These are phyloP conservation scores for Megaceryle alcyon DNA, from an alignment of 2,797 vertebrate genomes.

Conservation along the genomic window DNA sequence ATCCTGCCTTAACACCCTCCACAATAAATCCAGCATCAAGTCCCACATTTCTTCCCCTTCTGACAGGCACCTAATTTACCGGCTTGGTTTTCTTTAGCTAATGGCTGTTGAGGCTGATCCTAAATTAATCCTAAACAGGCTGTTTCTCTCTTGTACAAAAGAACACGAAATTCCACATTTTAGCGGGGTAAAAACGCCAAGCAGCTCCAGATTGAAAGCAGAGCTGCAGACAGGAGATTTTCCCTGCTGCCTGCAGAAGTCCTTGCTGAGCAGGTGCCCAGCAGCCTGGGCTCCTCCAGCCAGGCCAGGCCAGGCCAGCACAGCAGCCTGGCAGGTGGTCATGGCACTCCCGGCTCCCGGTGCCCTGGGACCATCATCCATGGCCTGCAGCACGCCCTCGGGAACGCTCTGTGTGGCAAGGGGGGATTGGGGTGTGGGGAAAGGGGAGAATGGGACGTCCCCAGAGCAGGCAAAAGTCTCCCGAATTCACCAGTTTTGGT, in stretches of 20 bases:
- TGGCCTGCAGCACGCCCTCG: fast-evolving
- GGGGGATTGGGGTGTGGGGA: background rate
- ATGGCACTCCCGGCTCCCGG: fast-evolving
- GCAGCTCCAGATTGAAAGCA: background rate
- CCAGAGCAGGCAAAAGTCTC: background rate
- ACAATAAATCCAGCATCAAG: background rate
- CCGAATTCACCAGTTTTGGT: background rate
- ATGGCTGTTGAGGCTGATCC: background rate
- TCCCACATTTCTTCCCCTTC: background rate
- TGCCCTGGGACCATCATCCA: background rate
- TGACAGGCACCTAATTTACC: background rate
- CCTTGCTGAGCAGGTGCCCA: fast-evolving
- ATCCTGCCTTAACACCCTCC: background rate
- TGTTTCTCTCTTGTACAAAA: background rate
- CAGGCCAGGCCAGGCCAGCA: too few relatives aligned
- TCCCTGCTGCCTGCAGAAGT: background rate
- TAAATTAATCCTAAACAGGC: slow-evolving; percentile 19
- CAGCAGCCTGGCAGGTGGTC: background rate
- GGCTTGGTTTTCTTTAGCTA: background rate
- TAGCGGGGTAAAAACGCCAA: background rate
- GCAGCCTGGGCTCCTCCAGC: background rate
- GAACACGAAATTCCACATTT: background rate
- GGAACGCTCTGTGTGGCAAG: fast-evolving
- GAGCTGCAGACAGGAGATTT: background rate
- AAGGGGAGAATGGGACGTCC: background rate